Evolutionary conservation across 2,888 invertebrate species (phyloP).

Genomic region (Caenorhabditis afra): DNA sequence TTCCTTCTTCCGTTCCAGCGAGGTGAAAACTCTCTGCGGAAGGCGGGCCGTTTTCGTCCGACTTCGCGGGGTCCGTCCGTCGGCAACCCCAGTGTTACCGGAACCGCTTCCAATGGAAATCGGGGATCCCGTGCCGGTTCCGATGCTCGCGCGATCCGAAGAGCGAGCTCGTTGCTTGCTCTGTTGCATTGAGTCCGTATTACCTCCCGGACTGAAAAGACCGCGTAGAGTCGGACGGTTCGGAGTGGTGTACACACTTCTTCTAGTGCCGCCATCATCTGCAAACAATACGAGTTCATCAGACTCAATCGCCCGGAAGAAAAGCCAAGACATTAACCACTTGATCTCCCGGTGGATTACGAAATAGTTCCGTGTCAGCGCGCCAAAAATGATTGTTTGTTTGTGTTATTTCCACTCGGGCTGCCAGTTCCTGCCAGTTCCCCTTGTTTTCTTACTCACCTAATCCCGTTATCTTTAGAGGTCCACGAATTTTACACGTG

Average conservation of each 20-base stretch:
- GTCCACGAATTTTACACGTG: constrained; percentile 56
- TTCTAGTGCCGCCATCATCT: constrained; percentile 63
- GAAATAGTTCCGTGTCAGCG: constrained; percentile 25
- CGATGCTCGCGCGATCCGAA: constrained; percentile 54
- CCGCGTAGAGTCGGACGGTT: constrained; percentile 64
- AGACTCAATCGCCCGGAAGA: too few species aligned
- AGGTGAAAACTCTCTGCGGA: constrained; percentile 84
- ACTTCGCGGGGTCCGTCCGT: constrained; percentile 69
- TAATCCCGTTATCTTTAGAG: constrained; percentile 50
- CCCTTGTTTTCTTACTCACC: constrained; percentile 22
- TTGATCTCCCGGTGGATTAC: background rate
- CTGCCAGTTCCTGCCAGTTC: background rate
- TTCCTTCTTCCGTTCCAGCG: constrained; percentile 86
- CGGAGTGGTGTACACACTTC: constrained; percentile 70
- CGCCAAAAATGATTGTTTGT: background rate
- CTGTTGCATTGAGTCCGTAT: constrained; percentile 15
- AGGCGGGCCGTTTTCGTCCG: constrained; percentile 72
- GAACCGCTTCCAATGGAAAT: constrained; percentile 61
- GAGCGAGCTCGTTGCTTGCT: constrained; percentile 55
- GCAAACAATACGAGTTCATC: too few species aligned
- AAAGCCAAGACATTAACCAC: too few species aligned
- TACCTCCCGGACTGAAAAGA: constrained; percentile 64
- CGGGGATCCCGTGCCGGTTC: constrained; percentile 51
- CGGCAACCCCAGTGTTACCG: constrained; percentile 29
- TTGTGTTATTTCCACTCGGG: background rate